These are phyloP conservation scores for Lottia scabra DNA, from an alignment of 2,888 invertebrate species.

Conservation along the genomic window DNA sequence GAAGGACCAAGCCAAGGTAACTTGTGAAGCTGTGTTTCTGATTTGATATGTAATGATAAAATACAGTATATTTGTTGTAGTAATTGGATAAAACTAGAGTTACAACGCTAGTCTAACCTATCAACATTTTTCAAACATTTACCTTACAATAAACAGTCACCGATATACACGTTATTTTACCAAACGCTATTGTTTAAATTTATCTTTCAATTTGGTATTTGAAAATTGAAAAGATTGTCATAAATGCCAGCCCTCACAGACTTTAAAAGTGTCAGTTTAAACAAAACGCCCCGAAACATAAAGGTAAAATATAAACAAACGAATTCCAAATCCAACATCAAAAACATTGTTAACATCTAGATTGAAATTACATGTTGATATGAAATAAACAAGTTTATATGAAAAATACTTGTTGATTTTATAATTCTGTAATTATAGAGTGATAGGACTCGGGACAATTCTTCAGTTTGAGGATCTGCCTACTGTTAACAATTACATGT, in stretches of 20 bases:
- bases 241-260: background rate
- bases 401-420: too few species aligned
- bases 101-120: background rate
- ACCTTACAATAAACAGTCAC: background rate
- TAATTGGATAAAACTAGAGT: background rate
- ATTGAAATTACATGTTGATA: background rate
- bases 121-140: background rate
- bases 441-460: too few species aligned
- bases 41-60: too few species aligned
- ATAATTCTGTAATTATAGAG: too few species aligned
- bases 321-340: slow-evolving; percentile 2
- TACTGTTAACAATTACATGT: too few species aligned
- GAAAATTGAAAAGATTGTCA: background rate
- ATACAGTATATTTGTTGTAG: background rate
- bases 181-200: background rate
- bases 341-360: background rate
- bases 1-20: too few species aligned
- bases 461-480: too few species aligned
- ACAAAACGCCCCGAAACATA: background rate
- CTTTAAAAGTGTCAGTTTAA: background rate
- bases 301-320: background rate
- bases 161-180: background rate
- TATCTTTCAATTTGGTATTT: background rate
- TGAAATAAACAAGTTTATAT: too few species aligned
- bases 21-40: too few species aligned